Evolutionary conservation across 2,888 invertebrate genomes (phyloP), one percentile per base, ranked within the genome.

Genomic region (Chrysolina haemoptera): DNA sequence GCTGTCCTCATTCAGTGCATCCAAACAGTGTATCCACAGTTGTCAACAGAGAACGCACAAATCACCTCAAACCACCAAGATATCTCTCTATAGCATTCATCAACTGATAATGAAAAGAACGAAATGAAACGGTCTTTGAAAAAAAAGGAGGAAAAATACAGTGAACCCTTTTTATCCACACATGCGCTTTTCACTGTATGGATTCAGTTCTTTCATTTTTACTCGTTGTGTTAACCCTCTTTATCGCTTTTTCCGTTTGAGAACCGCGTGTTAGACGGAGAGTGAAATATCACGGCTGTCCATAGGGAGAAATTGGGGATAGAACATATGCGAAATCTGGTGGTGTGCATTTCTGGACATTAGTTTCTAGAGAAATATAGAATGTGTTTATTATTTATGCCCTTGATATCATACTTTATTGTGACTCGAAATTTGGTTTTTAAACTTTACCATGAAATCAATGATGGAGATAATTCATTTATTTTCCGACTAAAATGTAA

Each of bases 171-270:
- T 81, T 78, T 77, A 68, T 75, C 74, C 76, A 82, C 82, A 83
- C 83, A 84, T 83, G 84, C 84, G 82, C 83, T 66, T 74, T 78
- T 75, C 73, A 71, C 22, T 72, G 76, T 79, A 81, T 79, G 79
- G 81, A 75, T 76, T 75, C 77, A 79, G 53, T 82, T 82, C 80
- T 84, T 84, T 82, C 80, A 83, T 83, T 84, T 84, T 84, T 83
- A 80, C 76, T 79, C 68, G 79, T 81, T 78, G 75, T 79, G 79
- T 81, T 79, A 74, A 71, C 77, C 74, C 74, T 81, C 81, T 80
- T 78, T 79, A 74, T 80, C 77, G 74, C 73, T 74, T 76, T 76
- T 75, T 76, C 66, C 67, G 46, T 68, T 71, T 59, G 67, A 48
- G 35, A 46, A 68, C 22, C 62, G 71, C 64, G 71, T 62, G 70